Evolutionary conservation across 2,888 invertebrate species (phyloP).

Genomic region (Drosophila lutescens): DNA sequence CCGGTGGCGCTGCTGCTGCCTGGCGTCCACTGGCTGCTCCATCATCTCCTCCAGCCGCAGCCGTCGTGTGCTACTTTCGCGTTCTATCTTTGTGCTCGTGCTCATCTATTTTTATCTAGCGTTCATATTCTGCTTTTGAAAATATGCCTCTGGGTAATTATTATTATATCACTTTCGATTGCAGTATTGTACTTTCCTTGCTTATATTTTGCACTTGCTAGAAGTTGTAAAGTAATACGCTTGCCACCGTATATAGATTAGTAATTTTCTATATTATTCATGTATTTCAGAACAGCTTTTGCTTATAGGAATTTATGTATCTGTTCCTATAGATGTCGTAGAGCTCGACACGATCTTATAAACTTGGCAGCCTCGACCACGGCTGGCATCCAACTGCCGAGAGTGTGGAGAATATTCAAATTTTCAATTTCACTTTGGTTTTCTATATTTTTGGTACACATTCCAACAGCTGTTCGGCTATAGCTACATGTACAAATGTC

Average conservation of each 20-base stretch:
- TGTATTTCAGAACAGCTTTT: conserved; percentile 11
- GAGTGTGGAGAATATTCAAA: conserved; percentile 34
- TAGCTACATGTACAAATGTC: neutral
- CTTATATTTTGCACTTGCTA: neutral
- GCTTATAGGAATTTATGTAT: conserved; percentile 20
- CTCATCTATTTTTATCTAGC: conserved; percentile 62
- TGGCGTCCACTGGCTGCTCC: conserved; percentile 79
- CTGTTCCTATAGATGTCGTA: conserved; percentile 27
- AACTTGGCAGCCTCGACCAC: conserved; percentile 43
- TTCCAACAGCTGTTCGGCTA: conserved; percentile 56
- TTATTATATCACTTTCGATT: conserved; percentile 63
- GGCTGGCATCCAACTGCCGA: conserved; percentile 59
- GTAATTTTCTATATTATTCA: neutral
- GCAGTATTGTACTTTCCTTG: conserved; percentile 39
- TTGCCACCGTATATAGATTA: neutral
- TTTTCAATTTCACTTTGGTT: conserved; percentile 50
- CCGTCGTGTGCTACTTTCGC: conserved; percentile 33
- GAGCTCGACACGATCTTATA: conserved; percentile 25
- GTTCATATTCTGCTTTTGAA: conserved; percentile 36
- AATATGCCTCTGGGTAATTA: conserved; percentile 52
- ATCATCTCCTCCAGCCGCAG: conserved; percentile 49
- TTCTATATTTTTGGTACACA: conserved; percentile 51
- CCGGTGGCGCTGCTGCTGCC: conserved; percentile 85
- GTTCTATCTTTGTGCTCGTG: conserved; percentile 32
- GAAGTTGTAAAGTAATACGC: neutral